phyloP scores from a whole-genome alignment of 2,113 vertebrate genomes.

The Cyanoramphus novaezelandiae region DNA sequence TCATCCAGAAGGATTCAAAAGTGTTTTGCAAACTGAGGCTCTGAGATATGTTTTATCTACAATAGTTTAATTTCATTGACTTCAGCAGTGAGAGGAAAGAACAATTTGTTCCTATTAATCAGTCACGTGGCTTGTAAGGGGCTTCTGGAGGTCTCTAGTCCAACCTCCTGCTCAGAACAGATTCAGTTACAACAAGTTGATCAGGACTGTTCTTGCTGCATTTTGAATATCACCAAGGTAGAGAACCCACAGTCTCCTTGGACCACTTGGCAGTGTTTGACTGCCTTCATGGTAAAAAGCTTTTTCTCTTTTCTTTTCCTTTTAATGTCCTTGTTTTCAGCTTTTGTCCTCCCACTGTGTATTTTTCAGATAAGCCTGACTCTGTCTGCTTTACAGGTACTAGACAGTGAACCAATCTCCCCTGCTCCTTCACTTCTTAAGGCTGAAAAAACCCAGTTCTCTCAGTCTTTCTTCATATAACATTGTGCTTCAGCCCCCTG shows the following conservation, averaged over 20 bases:
- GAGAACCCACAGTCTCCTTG: neutral
- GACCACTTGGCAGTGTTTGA: neutral
- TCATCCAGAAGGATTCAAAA: neutral
- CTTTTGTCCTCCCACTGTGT: neutral
- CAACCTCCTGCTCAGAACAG: neutral
- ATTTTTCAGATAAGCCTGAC: neutral
- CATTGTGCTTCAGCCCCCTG: neutral
- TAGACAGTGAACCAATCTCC: neutral
- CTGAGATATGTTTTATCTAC: neutral
- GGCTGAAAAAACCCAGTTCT: neutral
- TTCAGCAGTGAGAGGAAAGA: neutral
- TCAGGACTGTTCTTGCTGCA: neutral
- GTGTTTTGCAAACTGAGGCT: neutral
- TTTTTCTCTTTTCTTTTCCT: neutral
- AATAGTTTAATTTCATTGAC: neutral
- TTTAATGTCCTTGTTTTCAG: neutral
- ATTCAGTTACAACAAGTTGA: neutral
- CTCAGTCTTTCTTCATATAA: neutral
- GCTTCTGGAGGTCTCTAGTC: neutral
- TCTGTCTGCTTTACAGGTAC: neutral
- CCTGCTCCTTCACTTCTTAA: neutral
- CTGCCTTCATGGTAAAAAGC: neutral
- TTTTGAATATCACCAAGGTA: neutral
- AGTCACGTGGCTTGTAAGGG: neutral
- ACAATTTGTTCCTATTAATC: slow-evolving; percentile 11